A percentile compares a stretch with the other conserved stretches of the same genome.
Evolutionary conservation across 2,888 invertebrate species (phyloP).

Genomic region (Coelinius sp.): DNA sequence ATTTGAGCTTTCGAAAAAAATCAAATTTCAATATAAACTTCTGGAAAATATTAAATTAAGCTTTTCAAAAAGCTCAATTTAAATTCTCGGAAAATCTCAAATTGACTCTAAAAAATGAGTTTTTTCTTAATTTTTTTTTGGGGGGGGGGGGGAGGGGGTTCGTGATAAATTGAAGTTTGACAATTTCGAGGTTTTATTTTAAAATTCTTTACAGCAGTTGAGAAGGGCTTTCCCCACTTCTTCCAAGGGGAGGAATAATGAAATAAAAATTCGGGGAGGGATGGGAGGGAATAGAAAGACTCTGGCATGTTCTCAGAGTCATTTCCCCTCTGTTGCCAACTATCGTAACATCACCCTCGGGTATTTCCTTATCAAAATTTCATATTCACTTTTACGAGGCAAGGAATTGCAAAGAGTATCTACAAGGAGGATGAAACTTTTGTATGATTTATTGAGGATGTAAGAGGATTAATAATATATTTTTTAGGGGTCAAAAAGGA

Average conservation of each 20-base stretch:
- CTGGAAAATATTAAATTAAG: too few species aligned
- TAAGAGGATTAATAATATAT: not conserved
- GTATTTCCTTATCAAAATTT: slow-evolving; percentile 17
- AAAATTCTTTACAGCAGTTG: too few species aligned
- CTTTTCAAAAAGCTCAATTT: too few species aligned
- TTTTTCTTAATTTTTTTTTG: too few species aligned
- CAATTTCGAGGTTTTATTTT: too few species aligned
- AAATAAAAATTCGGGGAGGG: not conserved
- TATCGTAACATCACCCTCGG: slow-evolving; percentile 14
- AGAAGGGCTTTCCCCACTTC: not conserved
- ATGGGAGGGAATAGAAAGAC: too few species aligned
- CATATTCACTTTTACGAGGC: slow-evolving; percentile 21
- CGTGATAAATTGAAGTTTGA: too few species aligned
- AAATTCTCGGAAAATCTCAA: too few species aligned
- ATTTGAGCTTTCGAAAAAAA: too few species aligned
- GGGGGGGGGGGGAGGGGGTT: too few species aligned
- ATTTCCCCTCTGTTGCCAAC: not conserved
- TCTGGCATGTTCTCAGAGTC: not conserved
- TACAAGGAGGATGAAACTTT: not conserved
- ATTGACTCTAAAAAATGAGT: too few species aligned
- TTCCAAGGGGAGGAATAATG: not conserved
- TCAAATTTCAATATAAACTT: too few species aligned
- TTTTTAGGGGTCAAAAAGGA: not conserved
- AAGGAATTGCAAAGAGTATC: not conserved
- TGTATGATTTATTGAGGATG: slow-evolving; percentile 8